Conservation (phyloP, 2,113 vertebrate genomes). For the Tragelaphus strepsiceros region DNA sequence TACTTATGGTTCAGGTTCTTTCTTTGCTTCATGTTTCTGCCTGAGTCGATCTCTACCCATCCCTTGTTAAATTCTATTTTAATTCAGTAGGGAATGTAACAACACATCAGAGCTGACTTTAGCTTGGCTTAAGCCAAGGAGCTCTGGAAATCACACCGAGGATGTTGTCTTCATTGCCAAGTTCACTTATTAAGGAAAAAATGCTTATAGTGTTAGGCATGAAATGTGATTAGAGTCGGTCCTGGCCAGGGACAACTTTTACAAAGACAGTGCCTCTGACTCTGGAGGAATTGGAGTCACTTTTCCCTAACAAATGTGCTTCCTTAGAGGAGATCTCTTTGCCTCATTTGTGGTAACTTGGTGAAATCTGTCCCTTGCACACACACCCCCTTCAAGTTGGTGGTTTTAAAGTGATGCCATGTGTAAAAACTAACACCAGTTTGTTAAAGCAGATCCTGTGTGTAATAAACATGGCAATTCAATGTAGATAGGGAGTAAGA, state of each 20-base stretch:
- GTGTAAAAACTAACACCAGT: background rate
- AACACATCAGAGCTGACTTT: background rate
- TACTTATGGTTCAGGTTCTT: background rate
- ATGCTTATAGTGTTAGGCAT: slow-evolving; percentile 16
- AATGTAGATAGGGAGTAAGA: background rate
- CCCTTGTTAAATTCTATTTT: slow-evolving; percentile 5
- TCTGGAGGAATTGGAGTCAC: background rate
- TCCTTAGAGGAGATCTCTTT: background rate
- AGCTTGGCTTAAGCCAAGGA: background rate
- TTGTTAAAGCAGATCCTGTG: background rate
- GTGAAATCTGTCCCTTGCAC: background rate
- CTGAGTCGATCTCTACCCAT: background rate
- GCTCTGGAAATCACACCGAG: slow-evolving; percentile 8
- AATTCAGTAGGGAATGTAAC: background rate
- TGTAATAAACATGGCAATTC: background rate
- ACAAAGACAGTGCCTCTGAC: background rate
- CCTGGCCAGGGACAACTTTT: background rate
- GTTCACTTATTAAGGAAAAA: slow-evolving; percentile 25
- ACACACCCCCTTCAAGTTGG: background rate
- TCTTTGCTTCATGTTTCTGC: background rate
- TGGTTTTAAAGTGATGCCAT: background rate
- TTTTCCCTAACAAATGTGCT: background rate
- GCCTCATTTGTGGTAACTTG: background rate
- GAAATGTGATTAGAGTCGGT: slow-evolving; percentile 4
- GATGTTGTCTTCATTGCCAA: slow-evolving; percentile 7